Conservation (phyloP, 2,797 vertebrate species). For the Iguana delicatissima region DNA sequence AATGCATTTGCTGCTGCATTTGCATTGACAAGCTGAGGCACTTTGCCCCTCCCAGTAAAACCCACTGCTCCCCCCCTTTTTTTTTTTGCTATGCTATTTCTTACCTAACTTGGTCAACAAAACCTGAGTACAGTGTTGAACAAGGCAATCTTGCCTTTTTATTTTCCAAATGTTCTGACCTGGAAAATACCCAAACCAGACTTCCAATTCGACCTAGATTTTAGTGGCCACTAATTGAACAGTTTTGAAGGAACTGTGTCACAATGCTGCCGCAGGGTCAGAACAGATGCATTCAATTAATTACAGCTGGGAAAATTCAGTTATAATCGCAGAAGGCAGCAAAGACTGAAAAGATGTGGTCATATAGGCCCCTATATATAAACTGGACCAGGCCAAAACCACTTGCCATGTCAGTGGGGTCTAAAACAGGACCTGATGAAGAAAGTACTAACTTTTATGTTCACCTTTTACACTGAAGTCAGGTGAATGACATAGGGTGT, state of each 20-base stretch:
- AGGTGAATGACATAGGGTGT: not conserved
- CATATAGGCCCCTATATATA: not conserved
- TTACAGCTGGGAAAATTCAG: slow-evolving; percentile 86
- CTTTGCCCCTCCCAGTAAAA: slow-evolving; percentile 3
- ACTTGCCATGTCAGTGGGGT: not conserved
- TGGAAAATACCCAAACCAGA: slow-evolving; percentile 81
- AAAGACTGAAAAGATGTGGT: slow-evolving; percentile 59
- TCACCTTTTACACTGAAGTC: fast-evolving
- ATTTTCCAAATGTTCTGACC: slow-evolving; percentile 78
- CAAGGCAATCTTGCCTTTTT: slow-evolving; percentile 48
- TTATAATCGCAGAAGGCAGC: slow-evolving; percentile 58
- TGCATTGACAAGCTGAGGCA: not conserved
- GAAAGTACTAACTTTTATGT: no score
- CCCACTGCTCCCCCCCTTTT: slow-evolving; percentile 12
- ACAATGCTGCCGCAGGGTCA: slow-evolving; percentile 84
- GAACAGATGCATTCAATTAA: slow-evolving; percentile 91
- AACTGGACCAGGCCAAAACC: not conserved
- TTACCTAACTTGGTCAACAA: slow-evolving; percentile 22
- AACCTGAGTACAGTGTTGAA: slow-evolving; percentile 13
- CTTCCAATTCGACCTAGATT: slow-evolving; percentile 85
- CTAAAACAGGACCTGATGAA: not conserved
- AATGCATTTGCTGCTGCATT: slow-evolving; percentile 37
- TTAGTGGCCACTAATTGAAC: slow-evolving; percentile 92
- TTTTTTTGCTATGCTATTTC: slow-evolving; percentile 26
- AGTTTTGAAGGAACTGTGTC: slow-evolving; percentile 93